A percentile compares a stretch with the other conserved stretches of the same genome.
Conservation (phyloP, 2,797 vertebrate species). For the Myotis pilosus region DNA sequence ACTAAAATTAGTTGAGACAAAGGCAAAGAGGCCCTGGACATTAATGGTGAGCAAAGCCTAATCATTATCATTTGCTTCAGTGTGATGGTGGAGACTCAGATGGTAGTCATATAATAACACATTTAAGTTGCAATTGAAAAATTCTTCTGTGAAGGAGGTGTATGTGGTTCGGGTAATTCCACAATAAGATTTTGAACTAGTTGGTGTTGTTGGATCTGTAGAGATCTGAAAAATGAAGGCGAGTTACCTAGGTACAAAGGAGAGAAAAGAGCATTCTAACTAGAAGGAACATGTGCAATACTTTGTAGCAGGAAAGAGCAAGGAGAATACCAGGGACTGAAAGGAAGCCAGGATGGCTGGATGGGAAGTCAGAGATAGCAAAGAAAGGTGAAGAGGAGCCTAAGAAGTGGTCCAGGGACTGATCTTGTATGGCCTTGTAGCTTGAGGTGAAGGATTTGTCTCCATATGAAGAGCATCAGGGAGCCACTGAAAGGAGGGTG, state of each 20-base stretch:
- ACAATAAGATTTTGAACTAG: not conserved
- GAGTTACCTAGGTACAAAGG: not conserved
- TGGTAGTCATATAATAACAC: not conserved
- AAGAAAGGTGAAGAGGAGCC: not conserved
- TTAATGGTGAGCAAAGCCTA: not conserved
- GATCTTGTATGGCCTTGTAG: too few relatives aligned
- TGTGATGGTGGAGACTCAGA: not conserved
- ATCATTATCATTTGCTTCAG: not conserved
- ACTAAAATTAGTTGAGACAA: not conserved
- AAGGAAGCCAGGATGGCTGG: not conserved
- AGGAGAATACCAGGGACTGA: not conserved
- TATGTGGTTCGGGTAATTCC: not conserved
- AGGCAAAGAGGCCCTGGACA: not conserved
- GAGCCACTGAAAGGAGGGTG: not conserved
- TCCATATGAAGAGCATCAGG: not conserved
- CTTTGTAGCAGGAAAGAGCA: not conserved
- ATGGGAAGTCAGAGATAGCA: not conserved
- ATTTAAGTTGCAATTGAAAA: not conserved
- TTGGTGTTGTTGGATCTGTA: not conserved
- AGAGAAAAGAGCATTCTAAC: not conserved
- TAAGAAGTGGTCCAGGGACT: not conserved
- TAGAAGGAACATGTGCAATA: not conserved
- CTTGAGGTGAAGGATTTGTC: not conserved
- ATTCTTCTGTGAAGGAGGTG: not conserved
- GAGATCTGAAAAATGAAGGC: not conserved